These are phyloP conservation scores for Trachelus tabidus DNA, from an alignment of 2,888 invertebrate species.

Conservation along the genomic window DNA sequence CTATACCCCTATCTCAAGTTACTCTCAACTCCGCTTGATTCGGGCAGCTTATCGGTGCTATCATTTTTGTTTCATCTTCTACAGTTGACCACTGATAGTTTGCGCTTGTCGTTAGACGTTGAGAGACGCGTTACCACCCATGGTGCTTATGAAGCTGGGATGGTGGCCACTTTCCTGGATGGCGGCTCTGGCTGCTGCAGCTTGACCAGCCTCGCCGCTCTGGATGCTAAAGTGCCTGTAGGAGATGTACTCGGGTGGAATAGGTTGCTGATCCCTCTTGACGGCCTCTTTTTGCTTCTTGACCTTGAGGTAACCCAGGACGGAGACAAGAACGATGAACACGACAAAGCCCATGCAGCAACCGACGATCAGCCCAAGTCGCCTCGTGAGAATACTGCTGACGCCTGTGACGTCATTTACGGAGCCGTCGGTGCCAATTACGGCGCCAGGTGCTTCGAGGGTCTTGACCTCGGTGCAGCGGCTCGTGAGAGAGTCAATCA, in stretches of 20 bases:
- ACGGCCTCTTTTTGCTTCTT: conserved; percentile 83
- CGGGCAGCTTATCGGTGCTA: neutral
- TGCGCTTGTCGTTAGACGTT: conserved; percentile 43
- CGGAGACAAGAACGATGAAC: conserved; percentile 85
- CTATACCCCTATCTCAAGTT: neutral
- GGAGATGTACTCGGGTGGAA: conserved; percentile 84
- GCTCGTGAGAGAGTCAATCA: conserved; percentile 79
- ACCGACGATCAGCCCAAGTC: conserved; percentile 87
- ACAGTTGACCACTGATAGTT: neutral
- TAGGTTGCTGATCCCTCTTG: conserved; percentile 77
- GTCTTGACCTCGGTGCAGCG: conserved; percentile 83
- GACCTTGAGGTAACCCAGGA: conserved; percentile 85
- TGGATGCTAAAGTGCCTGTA: conserved; percentile 80
- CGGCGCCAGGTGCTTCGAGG: conserved; percentile 73
- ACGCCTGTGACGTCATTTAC: conserved; percentile 70
- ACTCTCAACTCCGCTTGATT: neutral
- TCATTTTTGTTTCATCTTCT: neutral
- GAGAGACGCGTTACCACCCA: conserved; percentile 48
- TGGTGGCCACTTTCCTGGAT: conserved; percentile 51
- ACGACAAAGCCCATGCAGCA: conserved; percentile 88
- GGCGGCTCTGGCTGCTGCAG: conserved; percentile 26
- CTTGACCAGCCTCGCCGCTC: conserved; percentile 70
- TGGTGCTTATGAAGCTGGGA: conserved; percentile 50
- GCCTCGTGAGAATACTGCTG: conserved; percentile 81
- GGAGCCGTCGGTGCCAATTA: conserved; percentile 63